These are phyloP conservation scores for Steatornis caripensis DNA, from an alignment of 2,113 vertebrate genomes.

Conservation along the genomic window DNA sequence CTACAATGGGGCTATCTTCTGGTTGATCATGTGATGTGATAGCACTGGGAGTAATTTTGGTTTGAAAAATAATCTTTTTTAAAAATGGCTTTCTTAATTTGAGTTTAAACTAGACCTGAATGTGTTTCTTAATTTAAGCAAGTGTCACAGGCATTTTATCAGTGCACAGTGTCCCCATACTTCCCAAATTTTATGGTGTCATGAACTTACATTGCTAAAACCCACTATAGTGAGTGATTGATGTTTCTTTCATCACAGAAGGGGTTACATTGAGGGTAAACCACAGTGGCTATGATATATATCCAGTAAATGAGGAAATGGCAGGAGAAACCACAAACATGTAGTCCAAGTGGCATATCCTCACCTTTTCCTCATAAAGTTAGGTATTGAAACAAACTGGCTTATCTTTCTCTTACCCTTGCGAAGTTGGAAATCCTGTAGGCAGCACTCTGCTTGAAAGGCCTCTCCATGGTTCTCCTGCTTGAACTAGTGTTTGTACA, in stretches of 20 bases:
- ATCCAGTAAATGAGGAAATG: neutral
- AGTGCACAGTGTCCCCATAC: neutral
- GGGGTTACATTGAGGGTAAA: neutral
- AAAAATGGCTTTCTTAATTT: neutral
- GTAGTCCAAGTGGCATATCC: conserved; percentile 13
- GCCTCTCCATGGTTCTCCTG: neutral
- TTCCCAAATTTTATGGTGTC: conserved; percentile 25
- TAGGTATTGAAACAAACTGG: neutral
- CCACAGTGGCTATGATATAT: conserved; percentile 32
- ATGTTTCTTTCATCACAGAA: conserved; percentile 25
- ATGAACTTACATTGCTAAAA: conserved; percentile 41
- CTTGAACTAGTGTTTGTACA: neutral
- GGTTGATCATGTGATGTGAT: neutral
- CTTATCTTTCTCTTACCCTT: conserved; percentile 24
- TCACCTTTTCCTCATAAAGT: conserved; percentile 23
- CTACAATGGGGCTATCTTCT: neutral
- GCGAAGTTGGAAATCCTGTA: conserved; percentile 9
- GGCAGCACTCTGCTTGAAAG: neutral
- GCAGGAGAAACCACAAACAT: conserved; percentile 44
- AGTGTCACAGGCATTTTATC: conserved; percentile 1
- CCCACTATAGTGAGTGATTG: conserved; percentile 5
- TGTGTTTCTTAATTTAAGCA: conserved; percentile 11
- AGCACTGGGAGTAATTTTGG: neutral
- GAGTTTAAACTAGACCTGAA: neutral
- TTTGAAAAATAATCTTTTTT: conserved; percentile 20